Evolutionary conservation across 2,113 vertebrate genomes (phyloP), one percentile per base, ranked within the genome.

Genomic region (Rana temporaria): DNA sequence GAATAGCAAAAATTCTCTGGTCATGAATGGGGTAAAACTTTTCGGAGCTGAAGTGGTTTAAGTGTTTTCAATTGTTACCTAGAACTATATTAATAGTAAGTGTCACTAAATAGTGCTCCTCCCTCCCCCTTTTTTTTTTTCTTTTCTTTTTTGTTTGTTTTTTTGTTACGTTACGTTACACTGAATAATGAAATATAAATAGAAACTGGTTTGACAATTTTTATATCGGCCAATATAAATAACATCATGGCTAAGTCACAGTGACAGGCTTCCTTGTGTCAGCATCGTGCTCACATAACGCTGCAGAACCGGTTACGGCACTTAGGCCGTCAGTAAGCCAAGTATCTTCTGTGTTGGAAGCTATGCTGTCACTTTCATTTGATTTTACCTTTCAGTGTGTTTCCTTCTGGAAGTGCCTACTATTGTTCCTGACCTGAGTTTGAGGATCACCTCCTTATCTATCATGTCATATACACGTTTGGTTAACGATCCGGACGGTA

Each of bases 401-500:
- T 30, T 22, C 15, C 22, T 48, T 24, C 20, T 4, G 42, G 18
- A 6, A 16, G 2, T 57, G 26, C n/a, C 32, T 59, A 63, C 42
- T 8, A 48, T 63, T 26, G 22, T 63, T 9, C 55, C 4, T 18
- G 18, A 7, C 18, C n/a, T 24, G 11, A 34, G 55, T 53, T 72
- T 57, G 26, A 57, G 9, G 26, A 34, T 73, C 5, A 11, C 34
- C 6, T 15, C 34, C 17, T n/a, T 0, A 8, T 38, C 19, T 24
- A 26, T n/a, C 6, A 74, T 74, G 71, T 12, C 71, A 59, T 74
- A 74, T 74, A 74, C 24, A 5, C 56, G 2, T 6, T 57, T 74
- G 26, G 38, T 3, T 6, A 74, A 57, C 57, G 56, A 74, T 38
- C 71, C 71, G 18, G 24, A 60, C 18, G 4, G 71, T n/a, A 11